phyloP scores from a whole-genome alignment of 2,888 invertebrate genomes.

The Rhagophthalmus giganteus region DNA sequence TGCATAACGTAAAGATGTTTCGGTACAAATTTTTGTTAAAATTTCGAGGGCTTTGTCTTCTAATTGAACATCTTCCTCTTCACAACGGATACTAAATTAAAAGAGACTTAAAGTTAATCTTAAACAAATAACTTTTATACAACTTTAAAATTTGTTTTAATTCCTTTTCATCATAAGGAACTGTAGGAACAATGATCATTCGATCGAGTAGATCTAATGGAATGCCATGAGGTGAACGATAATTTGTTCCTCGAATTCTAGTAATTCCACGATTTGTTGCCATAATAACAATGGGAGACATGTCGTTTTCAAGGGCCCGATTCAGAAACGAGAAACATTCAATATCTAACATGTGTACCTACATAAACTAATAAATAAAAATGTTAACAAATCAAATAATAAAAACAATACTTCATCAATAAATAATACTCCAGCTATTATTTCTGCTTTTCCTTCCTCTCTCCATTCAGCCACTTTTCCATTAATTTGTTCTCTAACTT shows the following conservation, averaged over 20 bases:
- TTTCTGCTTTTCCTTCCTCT: constrained; percentile 98
- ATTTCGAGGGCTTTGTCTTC: constrained; percentile 87
- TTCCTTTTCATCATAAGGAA: constrained; percentile 86
- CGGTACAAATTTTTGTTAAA: constrained; percentile 88
- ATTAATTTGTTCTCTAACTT: constrained; percentile 97
- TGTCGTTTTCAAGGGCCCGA: constrained; percentile 94
- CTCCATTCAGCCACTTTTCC: constrained; percentile 94
- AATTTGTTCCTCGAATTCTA: constrained; percentile 90
- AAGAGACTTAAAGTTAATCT: too few species aligned
- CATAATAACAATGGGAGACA: constrained; percentile 98
- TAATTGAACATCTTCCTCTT: constrained; percentile 98
- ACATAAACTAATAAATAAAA: constrained; percentile 22
- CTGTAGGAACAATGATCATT: constrained; percentile 91
- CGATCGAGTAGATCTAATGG: constrained; percentile 95
- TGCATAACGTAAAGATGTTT: constrained; percentile 93
- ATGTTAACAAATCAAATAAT: neutral
- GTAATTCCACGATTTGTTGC: constrained; percentile 97
- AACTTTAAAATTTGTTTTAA: constrained; percentile 86
- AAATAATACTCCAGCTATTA: constrained; percentile 96
- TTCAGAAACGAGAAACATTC: constrained; percentile 99
- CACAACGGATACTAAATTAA: constrained; percentile 72
- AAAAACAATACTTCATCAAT: constrained; percentile 79
- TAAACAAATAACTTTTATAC: too few species aligned
- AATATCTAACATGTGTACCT: constrained; percentile 97
- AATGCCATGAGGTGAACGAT: constrained; percentile 94